These are phyloP conservation scores for Ormyrus pomaceus DNA, from an alignment of 2,888 invertebrate species.

Conservation along the genomic window DNA sequence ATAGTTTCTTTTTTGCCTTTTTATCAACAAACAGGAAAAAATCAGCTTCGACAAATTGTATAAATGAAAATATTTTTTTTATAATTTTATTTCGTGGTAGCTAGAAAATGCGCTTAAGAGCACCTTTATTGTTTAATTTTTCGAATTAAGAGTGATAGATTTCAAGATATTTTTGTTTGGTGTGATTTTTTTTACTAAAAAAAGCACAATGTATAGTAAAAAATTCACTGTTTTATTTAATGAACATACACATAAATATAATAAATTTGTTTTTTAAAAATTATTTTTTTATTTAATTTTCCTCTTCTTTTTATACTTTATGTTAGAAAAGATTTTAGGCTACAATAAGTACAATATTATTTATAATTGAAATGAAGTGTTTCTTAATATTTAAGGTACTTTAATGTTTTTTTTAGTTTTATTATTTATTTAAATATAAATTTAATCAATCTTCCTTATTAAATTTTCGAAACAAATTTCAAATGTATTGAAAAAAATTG, in stretches of 20 bases:
- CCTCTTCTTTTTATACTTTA: not conserved
- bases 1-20: slow-evolving; percentile 46
- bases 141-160: slow-evolving; percentile 40
- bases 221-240: slow-evolving; percentile 55
- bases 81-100: slow-evolving; percentile 47
- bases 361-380: too few species aligned
- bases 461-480: too few species aligned
- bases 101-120: slow-evolving; percentile 23
- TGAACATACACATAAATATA: slow-evolving; percentile 50
- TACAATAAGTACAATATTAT: too few species aligned
- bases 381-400: too few species aligned
- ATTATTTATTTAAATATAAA: too few species aligned
- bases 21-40: slow-evolving; percentile 35
- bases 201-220: slow-evolving; percentile 49
- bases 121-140: slow-evolving; percentile 47
- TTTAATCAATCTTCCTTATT: too few species aligned
- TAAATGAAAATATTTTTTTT: slow-evolving; percentile 47
- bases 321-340: too few species aligned
- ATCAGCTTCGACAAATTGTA: slow-evolving; percentile 40
- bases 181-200: slow-evolving; percentile 54
- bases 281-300: slow-evolving; percentile 30
- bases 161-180: slow-evolving; percentile 52
- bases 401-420: too few species aligned
- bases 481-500: too few species aligned
- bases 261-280: slow-evolving; percentile 57